Evolutionary conservation across 2,797 vertebrate genomes (phyloP).

Genomic region (Myotis findleyi): DNA sequence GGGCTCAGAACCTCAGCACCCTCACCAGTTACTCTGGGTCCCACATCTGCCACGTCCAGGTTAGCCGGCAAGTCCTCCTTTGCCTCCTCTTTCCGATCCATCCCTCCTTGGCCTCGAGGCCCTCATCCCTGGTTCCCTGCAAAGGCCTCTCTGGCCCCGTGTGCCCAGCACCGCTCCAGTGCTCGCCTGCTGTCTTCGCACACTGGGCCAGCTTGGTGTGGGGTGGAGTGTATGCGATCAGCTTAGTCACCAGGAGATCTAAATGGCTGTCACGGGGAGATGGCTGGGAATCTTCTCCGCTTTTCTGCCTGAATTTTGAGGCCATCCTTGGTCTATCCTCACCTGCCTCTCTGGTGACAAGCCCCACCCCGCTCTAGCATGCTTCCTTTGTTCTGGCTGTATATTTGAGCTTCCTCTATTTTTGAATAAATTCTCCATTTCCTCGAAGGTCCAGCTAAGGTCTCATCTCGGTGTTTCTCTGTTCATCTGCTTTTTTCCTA

Average conservation of each 20-base stretch:
- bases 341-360: background rate
- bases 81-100: background rate
- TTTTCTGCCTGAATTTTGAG: background rate
- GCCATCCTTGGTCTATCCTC: background rate
- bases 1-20: background rate
- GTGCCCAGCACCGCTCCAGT: background rate
- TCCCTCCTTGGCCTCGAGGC: accelerated
- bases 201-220: background rate
- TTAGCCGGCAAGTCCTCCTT: background rate
- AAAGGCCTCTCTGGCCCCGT: background rate
- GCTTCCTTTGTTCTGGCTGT: background rate
- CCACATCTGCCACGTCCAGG: accelerated
- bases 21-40: background rate
- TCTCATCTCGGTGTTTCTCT: background rate
- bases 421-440: background rate
- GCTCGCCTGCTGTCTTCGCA: background rate
- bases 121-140: background rate
- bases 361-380: background rate
- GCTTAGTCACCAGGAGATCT: background rate
- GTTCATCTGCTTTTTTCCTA: background rate
- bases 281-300: background rate
- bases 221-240: background rate
- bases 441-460: background rate
- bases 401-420: background rate
- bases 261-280: background rate